Base-by-base conservation (phyloP, 2,113 vertebrate genomes). In the Cromileptes altivelis region DNA sequence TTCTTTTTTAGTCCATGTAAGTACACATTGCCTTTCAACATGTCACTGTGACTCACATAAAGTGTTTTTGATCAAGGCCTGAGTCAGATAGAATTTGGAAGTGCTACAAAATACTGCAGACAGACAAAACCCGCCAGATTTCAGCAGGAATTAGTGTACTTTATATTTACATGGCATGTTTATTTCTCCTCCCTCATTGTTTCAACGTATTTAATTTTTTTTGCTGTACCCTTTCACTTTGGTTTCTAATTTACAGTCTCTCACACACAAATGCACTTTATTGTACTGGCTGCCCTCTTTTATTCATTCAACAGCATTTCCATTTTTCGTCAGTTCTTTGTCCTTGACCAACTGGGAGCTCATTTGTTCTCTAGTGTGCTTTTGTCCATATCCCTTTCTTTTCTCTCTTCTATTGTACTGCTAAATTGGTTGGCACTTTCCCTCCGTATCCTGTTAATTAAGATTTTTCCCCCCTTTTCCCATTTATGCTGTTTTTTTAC, bases 341-440 rank as follows among this genome's bases (percentile, higher is more conserved):
- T 87, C 71, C 47, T 23, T 3, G 63, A 75, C 72, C 76, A 33
- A 12, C 61, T 37, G 10, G 75, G 53, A 73, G 60, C 76, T 81
- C 30, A 13, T 72, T 85, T 72, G 63, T 78, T 77, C 68, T 67
- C 42, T 9, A 6, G 3, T 70, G 47, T 56, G n/a, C 80, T 81
- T 84, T 84, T 88, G 80, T 82, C 64, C 23, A 25, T 12, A 27
- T 52, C 30, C 67, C 57, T 83, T 78, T 85, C 61, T 73, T 57
- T 3, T 1, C 7, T 61, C 15, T 75, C 50, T 23, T 30, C 80
- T 33, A 58, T 88, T 86, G 75, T 85, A 61, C 21, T 17, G 40
- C 52, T 72, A 14, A 61, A 49, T 47, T 45, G 37, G 42, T 73
- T 10, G n/a, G 23, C 25, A 57, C 42, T 40, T 50, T 21, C 15